Percentiles rank a stretch among this genome's conserved stretches.
Conservation (phyloP, 1,140 invertebrate species). For the Oryzaephilus surinamensis region DNA sequence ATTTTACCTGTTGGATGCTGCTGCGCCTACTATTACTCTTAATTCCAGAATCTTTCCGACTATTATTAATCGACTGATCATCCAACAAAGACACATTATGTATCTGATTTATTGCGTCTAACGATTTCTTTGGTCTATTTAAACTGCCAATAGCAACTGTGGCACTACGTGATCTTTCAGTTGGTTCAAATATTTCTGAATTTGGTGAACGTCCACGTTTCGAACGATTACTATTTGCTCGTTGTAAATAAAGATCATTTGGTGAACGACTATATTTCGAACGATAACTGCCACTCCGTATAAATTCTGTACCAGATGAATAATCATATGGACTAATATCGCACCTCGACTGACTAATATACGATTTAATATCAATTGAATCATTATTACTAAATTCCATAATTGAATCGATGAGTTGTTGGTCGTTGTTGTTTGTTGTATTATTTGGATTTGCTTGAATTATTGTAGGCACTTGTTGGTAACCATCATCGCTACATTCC, state of each 20-base stretch:
- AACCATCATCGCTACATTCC: constrained; percentile 19
- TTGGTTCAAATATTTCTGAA: constrained; percentile 19
- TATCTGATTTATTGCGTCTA: constrained; percentile 51
- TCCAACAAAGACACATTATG: constrained; percentile 59
- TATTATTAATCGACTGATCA: too few relatives aligned
- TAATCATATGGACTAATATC: constrained; percentile 42
- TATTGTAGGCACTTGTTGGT: constrained; percentile 44
- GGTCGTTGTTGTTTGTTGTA: constrained; percentile 32
- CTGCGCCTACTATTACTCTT: constrained; percentile 71
- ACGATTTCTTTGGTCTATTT: constrained; percentile 25
- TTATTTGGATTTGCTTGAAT: constrained; percentile 37
- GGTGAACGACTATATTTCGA: too few relatives aligned
- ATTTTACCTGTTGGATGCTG: constrained; percentile 69
- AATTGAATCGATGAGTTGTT: constrained; percentile 6
- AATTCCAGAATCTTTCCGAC: constrained; percentile 78
- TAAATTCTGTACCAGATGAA: constrained; percentile 23
- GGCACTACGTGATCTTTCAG: constrained; percentile 28
- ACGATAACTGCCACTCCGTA: constrained; percentile 39
- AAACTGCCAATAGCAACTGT: constrained; percentile 25
- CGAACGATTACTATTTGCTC: constrained; percentile 42
- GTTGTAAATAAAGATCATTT: too few relatives aligned
- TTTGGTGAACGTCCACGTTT: constrained; percentile 28
- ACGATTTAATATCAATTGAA: constrained; percentile 50
- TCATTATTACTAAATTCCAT: too few relatives aligned
- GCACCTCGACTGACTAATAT: constrained; percentile 55